Evolutionary conservation across 1,140 invertebrate genomes (phyloP).

Genomic region (Drosophila nasuta): DNA sequence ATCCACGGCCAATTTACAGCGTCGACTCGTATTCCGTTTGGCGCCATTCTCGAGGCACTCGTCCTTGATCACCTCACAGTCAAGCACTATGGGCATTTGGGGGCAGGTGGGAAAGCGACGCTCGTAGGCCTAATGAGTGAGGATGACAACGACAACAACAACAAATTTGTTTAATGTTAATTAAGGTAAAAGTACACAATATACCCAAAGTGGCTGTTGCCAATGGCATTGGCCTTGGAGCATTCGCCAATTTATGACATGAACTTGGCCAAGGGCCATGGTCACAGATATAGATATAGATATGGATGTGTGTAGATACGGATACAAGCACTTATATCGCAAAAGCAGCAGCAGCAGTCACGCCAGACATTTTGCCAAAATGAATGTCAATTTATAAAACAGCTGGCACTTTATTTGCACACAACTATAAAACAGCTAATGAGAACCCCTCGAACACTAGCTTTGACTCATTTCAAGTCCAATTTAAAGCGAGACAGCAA

Average conservation of each 20-base stretch:
- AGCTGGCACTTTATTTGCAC: constrained; percentile 35
- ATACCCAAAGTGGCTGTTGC: constrained; percentile 7
- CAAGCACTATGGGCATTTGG: constrained; percentile 97
- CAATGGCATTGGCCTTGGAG: constrained; percentile 47
- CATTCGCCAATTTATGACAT: constrained; percentile 57
- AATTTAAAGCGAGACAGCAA: not conserved
- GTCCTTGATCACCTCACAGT: constrained; percentile 94
- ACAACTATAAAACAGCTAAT: not conserved
- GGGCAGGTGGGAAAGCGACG: constrained; percentile 96
- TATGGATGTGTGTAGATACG: not conserved
- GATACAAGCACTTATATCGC: constrained; percentile 8
- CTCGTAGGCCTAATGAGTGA: constrained; percentile 92
- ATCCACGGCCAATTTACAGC: constrained; percentile 96
- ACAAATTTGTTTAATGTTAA: constrained; percentile 2
- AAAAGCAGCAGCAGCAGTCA: not conserved
- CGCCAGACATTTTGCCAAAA: constrained; percentile 40
- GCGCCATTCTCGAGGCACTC: constrained; percentile 92
- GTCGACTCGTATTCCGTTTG: constrained; percentile 92
- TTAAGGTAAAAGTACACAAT: not conserved
- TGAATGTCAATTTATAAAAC: constrained; percentile 24
- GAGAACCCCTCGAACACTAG: not conserved
- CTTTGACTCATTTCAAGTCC: not conserved
- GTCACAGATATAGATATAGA: constrained; percentile 7
- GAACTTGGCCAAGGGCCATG: constrained; percentile 52
- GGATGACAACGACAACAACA: not conserved